These are phyloP conservation scores for Bacillus rossius DNA, from an alignment of 1,140 invertebrate genomes.

Conservation along the genomic window DNA sequence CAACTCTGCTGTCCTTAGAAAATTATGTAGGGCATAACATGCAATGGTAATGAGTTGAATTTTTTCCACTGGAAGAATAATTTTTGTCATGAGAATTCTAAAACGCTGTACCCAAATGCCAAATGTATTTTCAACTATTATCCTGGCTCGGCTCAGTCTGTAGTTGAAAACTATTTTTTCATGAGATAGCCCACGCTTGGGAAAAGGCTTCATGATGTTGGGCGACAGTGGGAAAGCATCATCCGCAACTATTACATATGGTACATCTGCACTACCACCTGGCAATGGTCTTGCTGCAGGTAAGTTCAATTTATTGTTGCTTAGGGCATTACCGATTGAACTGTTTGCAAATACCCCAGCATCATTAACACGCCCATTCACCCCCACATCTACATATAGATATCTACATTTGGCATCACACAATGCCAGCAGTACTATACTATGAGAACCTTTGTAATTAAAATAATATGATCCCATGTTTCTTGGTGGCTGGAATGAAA, in stretches of 20 bases:
- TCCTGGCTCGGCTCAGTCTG: constrained; percentile 36
- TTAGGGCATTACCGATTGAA: constrained; percentile 18
- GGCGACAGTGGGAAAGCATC: constrained; percentile 40
- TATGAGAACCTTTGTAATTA: constrained; percentile 41
- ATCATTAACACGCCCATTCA: constrained; percentile 24
- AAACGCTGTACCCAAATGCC: constrained; percentile 41
- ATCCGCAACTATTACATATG: constrained; percentile 34
- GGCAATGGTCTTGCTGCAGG: constrained; percentile 22
- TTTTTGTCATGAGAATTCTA: constrained; percentile 32
- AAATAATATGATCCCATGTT: constrained; percentile 32
- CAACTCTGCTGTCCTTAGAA: background rate
- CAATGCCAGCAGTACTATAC: constrained; percentile 31
- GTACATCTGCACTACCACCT: constrained; percentile 14
- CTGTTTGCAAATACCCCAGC: constrained; percentile 34
- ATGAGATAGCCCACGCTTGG: constrained; percentile 26
- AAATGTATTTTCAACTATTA: constrained; percentile 45
- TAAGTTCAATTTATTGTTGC: constrained; percentile 16
- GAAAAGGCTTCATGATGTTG: constrained; percentile 43
- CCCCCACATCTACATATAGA: constrained; percentile 1
- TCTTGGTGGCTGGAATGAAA: constrained; percentile 27
- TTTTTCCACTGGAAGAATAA: background rate
- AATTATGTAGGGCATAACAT: background rate
- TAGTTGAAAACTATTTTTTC: constrained; percentile 44
- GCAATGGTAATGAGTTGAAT: constrained; percentile 11
- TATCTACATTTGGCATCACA: constrained; percentile 23